phyloP scores from a whole-genome alignment of 2,888 invertebrate genomes.

The Lepidochitona cinerea region DNA sequence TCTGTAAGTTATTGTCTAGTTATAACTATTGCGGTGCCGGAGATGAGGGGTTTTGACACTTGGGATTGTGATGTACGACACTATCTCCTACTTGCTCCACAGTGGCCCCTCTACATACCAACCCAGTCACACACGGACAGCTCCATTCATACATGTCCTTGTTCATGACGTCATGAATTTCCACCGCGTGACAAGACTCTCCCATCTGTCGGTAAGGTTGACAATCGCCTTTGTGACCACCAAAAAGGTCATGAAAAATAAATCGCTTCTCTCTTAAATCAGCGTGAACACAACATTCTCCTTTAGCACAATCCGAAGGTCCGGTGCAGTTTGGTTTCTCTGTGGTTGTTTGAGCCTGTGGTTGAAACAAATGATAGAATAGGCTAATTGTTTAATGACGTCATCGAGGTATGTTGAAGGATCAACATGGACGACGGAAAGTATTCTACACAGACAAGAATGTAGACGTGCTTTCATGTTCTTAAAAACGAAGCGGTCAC shows the following conservation, averaged over 20 bases:
- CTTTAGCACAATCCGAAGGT: slow-evolving; percentile 28
- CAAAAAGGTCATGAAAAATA: slow-evolving; percentile 22
- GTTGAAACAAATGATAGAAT: too few relatives aligned
- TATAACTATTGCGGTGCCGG: background rate
- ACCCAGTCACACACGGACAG: slow-evolving; percentile 35
- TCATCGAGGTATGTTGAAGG: too few relatives aligned
- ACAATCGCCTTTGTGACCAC: slow-evolving; percentile 29
- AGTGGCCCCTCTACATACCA: slow-evolving; percentile 39
- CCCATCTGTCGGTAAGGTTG: slow-evolving; percentile 30
- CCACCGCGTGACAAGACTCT: slow-evolving; percentile 27
- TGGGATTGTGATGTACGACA: slow-evolving; percentile 41
- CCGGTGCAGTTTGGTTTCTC: background rate
- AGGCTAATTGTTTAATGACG: too few relatives aligned
- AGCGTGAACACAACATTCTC: slow-evolving; percentile 37
- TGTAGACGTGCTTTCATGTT: too few relatives aligned
- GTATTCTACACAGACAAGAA: too few relatives aligned
- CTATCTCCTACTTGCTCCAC: slow-evolving; percentile 36
- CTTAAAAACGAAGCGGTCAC: too few relatives aligned
- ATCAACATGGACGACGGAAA: too few relatives aligned
- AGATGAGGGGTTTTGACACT: slow-evolving; percentile 35
- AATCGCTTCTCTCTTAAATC: slow-evolving; percentile 27
- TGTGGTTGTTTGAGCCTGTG: background rate
- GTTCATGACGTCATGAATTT: slow-evolving; percentile 37
- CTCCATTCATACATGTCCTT: slow-evolving; percentile 34
- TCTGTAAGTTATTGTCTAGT: background rate